A percentile compares a stretch with the other conserved stretches of the same genome.
phyloP scores from a whole-genome alignment of 2,797 vertebrate genomes.

The Phataginus tetradactyla region DNA sequence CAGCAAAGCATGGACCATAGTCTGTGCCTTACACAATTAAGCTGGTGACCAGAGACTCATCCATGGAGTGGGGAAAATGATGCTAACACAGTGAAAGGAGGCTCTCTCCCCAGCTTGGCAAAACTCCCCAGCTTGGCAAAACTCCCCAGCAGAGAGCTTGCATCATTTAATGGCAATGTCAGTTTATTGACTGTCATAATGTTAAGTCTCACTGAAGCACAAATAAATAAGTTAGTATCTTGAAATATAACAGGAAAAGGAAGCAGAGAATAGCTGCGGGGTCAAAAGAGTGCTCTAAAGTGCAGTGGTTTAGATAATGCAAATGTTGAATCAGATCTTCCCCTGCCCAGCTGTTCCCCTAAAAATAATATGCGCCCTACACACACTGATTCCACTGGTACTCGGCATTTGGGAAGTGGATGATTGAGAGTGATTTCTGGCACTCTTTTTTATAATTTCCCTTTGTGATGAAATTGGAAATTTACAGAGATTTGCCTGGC shows the following conservation, averaged over 20 bases:
- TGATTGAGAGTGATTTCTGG: not conserved
- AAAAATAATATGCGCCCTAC: not conserved
- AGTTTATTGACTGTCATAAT: slow-evolving; percentile 58
- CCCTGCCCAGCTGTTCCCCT: not conserved
- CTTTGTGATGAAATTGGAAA: not conserved
- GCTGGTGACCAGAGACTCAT: not conserved
- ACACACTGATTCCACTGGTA: not conserved
- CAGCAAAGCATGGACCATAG: not conserved
- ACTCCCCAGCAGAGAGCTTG: not conserved
- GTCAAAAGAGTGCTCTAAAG: not conserved
- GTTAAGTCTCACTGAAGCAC: slow-evolving; percentile 42
- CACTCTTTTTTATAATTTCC: not conserved
- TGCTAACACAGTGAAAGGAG: not conserved
- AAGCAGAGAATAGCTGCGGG: not conserved
- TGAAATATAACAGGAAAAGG: slow-evolving; percentile 60
- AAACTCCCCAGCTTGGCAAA: not conserved
- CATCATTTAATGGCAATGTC: slow-evolving; percentile 30
- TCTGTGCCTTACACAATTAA: not conserved
- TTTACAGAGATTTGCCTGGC: not conserved
- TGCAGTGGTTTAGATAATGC: not conserved
- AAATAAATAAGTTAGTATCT: slow-evolving; percentile 62
- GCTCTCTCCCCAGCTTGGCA: not conserved
- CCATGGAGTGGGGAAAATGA: not conserved
- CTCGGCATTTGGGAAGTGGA: not conserved
- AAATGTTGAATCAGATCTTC: not conserved